phyloP scores from a whole-genome alignment of 2,113 vertebrate genomes.

The Struthidea cinerea region DNA sequence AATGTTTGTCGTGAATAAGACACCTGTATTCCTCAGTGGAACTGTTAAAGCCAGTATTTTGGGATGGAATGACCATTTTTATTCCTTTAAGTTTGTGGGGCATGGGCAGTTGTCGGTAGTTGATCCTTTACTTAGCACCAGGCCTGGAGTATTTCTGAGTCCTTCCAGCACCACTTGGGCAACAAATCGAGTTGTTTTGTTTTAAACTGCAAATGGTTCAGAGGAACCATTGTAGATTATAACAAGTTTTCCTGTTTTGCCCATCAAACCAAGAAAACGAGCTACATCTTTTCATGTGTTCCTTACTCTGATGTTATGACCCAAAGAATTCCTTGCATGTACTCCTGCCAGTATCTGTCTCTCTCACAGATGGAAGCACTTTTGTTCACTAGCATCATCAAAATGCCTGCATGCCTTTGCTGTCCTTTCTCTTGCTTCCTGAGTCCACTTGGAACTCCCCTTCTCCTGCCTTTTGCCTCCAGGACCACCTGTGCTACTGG shows the following conservation, averaged over 20 bases:
- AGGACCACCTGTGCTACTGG: accelerated
- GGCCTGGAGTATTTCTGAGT: not conserved
- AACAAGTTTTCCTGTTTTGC: not conserved
- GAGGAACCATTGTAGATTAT: not conserved
- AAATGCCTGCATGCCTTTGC: not conserved
- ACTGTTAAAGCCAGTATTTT: not conserved
- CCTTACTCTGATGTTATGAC: not conserved
- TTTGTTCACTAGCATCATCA: not conserved
- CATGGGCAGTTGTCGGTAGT: not conserved
- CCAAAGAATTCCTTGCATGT: not conserved
- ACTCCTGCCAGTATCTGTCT: not conserved
- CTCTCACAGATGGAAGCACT: not conserved
- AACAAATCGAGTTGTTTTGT: not conserved
- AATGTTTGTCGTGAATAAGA: not conserved
- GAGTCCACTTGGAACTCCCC: not conserved
- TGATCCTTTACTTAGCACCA: not conserved
- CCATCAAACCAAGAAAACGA: not conserved
- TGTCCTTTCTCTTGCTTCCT: not conserved
- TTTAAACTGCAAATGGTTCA: not conserved
- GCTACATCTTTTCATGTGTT: not conserved
- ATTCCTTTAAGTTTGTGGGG: not conserved
- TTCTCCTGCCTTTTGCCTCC: not conserved
- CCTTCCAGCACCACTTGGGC: not conserved
- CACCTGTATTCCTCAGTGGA: not conserved
- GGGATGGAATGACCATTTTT: not conserved